Base-by-base conservation (phyloP, 2,113 vertebrate genomes). In the Notothenia coriiceps region DNA sequence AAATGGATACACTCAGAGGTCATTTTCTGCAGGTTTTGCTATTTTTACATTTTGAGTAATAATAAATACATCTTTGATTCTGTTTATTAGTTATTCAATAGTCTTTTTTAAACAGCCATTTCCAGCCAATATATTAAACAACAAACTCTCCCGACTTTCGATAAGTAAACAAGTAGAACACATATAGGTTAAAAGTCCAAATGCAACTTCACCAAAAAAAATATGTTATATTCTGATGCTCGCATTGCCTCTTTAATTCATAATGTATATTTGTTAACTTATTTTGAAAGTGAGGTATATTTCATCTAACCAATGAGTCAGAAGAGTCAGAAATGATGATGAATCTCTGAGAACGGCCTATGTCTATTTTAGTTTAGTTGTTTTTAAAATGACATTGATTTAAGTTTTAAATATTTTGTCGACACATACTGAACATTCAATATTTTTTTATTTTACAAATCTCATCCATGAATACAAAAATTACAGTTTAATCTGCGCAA, bases 251-350 rank as follows among this genome's bases (percentile, higher is more conserved):
- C 22, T 66, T 46, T 56, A 0, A 0, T 67, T 71, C 1, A 47
- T 3, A 20, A 10, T 22, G n/a, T 87, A 83, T 72, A 25, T 63
- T 55, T 61, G 79, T 46, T 25, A 57, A 71, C 15, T 54, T 18
- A 50, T 70, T 77, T 80, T 78, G 46, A 80, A 85, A 69, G 35
- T 61, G 3, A n/a, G 33, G 1, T 74, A n/a, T 52, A 66, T 79
- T 83, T 85, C 69, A 74, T 51, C 66, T 65, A 71, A 56, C 33
- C 46, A 6, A 43, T 84, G 85, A 82, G 57, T 88, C 87, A 85
- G 60, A 82, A 20, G 52, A 51, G 10, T 79, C 8, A 82, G 50
- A 71, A 73, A 61, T 40, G n/a, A 50, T 50, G 71, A 76, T 22
- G 47, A 67, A 46, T 5, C 1, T 29, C 6, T 64, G 12, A 33